Percentiles rank a stretch among this genome's conserved stretches.
These are phyloP conservation scores for Hephaestus fuliginosus DNA, from an alignment of 2,797 vertebrate genomes.

Conservation along the genomic window DNA sequence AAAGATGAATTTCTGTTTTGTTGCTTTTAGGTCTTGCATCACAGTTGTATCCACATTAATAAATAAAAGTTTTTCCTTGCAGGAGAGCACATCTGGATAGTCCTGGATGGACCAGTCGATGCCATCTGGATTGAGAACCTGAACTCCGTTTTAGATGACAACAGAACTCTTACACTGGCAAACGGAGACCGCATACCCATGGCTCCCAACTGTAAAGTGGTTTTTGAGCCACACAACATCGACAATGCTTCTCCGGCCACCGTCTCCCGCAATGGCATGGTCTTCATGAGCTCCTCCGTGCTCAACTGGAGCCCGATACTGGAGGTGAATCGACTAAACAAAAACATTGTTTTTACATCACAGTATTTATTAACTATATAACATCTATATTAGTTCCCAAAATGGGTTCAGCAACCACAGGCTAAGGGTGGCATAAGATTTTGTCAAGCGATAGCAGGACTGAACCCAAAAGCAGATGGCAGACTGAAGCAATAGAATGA, in stretches of 20 bases:
- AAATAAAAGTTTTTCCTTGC: constrained; percentile 24
- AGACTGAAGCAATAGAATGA: no score
- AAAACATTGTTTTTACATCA: neutral
- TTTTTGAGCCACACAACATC: constrained; percentile 98
- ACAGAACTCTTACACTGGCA: constrained; percentile 94
- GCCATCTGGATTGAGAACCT: constrained; percentile 99
- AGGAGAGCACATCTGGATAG: constrained; percentile 98
- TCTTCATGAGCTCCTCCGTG: constrained; percentile 98
- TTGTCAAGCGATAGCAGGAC: no score
- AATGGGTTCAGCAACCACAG: neutral
- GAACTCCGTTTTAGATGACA: constrained; percentile 98
- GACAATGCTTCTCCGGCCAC: constrained; percentile 98
- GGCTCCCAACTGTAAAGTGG: constrained; percentile 96
- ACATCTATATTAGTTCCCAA: neutral
- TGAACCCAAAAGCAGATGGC: no score
- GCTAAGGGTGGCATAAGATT: neutral
- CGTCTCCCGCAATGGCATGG: constrained; percentile 98
- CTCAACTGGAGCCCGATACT: constrained; percentile 95
- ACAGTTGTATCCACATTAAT: neutral
- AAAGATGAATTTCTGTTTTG: neutral
- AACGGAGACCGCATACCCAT: constrained; percentile 98
- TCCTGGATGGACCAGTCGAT: constrained; percentile 97
- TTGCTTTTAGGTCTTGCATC: neutral
- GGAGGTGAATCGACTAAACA: constrained; percentile 85
- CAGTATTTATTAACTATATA: neutral